Evolutionary conservation across 2,797 vertebrate genomes (phyloP).

Genomic region (Lithobates sylvaticus): DNA sequence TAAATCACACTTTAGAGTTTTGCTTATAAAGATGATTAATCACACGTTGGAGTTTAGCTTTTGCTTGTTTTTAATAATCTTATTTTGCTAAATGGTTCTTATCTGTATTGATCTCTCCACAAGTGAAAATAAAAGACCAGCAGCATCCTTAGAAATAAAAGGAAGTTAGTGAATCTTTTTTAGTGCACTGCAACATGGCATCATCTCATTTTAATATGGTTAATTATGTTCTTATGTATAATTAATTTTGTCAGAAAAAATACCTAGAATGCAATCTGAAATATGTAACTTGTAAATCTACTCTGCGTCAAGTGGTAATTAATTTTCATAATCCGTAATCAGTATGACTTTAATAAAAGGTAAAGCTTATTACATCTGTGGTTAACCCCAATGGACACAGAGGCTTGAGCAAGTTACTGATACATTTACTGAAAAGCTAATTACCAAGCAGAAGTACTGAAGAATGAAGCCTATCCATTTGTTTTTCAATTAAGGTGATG

Average conservation of each 20-base stretch:
- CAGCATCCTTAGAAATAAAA: too few species aligned
- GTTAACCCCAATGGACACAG: slow-evolving; percentile 46
- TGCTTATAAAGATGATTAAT: too few species aligned
- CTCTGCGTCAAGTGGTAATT: slow-evolving; percentile 37
- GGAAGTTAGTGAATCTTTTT: background rate
- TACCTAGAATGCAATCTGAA: slow-evolving; percentile 24
- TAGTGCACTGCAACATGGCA: slow-evolving; percentile 7
- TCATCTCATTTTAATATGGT: slow-evolving; percentile 10
- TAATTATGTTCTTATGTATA: slow-evolving; percentile 43
- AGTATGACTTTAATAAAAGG: slow-evolving; percentile 45
- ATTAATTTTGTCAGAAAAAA: slow-evolving; percentile 42
- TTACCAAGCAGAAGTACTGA: slow-evolving; percentile 36
- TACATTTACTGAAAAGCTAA: slow-evolving; percentile 53
- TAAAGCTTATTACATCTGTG: slow-evolving; percentile 47
- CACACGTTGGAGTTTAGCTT: too few species aligned
- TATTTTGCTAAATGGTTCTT: too few species aligned
- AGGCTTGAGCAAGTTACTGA: slow-evolving; percentile 33
- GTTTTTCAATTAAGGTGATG: slow-evolving; percentile 16
- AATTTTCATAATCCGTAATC: slow-evolving; percentile 50
- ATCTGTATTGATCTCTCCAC: too few species aligned
- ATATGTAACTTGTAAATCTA: slow-evolving; percentile 39
- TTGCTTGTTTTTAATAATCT: too few species aligned
- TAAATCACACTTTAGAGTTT: too few species aligned
- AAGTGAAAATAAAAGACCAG: too few species aligned
- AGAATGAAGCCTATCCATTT: slow-evolving; percentile 32